Conservation (phyloP, 2,888 invertebrate genomes). For the Rhodophaea formosa region DNA sequence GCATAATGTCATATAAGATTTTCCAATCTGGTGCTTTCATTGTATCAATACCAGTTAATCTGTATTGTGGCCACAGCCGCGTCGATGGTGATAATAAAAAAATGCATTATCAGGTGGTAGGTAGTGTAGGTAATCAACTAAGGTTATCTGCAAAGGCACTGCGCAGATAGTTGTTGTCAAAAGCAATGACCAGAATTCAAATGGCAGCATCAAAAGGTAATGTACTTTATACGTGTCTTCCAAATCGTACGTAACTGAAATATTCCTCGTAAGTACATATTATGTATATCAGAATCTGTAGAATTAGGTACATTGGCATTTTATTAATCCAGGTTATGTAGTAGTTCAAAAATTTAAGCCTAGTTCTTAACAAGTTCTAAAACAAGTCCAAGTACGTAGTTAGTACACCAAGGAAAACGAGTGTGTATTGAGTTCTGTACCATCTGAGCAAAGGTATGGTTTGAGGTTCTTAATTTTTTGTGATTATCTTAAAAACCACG, state of each 20-base stretch:
- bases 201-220: not conserved
- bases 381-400: too few species aligned
- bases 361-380: too few species aligned
- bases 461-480: too few species aligned
- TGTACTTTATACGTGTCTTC: not conserved
- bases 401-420: too few species aligned
- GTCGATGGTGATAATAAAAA: not conserved
- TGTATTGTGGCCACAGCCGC: not conserved
- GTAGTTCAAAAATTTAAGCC: too few species aligned
- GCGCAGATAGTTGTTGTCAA: slow-evolving; percentile 16
- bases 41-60: not conserved
- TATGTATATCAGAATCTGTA: too few species aligned
- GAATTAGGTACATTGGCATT: too few species aligned
- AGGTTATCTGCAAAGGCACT: slow-evolving; percentile 15
- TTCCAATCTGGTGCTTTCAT: not conserved
- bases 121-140: slow-evolving; percentile 1
- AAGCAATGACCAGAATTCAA: slow-evolving; percentile 8
- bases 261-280: too few species aligned
- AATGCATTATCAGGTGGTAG: slow-evolving; percentile 12
- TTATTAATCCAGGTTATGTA: too few species aligned
- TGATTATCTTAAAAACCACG: too few species aligned
- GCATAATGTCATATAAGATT: not conserved
- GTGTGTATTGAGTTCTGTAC: too few species aligned
- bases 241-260: not conserved
- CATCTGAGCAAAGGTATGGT: too few species aligned